Evolutionary conservation across 2,888 invertebrate species (phyloP), one percentile per base, ranked within the genome.

Genomic region (Scaptomyza caliginosa): DNA sequence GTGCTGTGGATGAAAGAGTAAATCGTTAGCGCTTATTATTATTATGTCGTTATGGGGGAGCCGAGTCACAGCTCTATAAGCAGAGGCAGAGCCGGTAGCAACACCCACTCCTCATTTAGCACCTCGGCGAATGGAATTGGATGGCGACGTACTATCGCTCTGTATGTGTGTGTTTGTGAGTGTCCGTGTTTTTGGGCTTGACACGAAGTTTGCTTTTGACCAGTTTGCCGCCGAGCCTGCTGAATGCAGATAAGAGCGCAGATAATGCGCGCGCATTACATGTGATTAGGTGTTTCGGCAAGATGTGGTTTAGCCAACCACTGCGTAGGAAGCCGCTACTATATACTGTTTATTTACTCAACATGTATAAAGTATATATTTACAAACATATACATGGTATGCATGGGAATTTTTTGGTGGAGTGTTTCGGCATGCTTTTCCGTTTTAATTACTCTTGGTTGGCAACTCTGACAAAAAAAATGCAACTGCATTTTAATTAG

Each of bases 241-340:
- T n/a, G 58, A 28, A 62, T 52, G 45, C 64, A 65, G 89, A 90
- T 89, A 90, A 90, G 89, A 90, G 90, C 84, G 80, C 70, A 88
- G 90, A 90, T 91, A 90, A 91, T 91, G 91, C 91, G 91, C 91
- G 91, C 91, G 91, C 91, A 91, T 90, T 91, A 91, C 88, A 90
- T 88, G 90, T 88, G 90, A 91, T 90, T 91, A 91, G 90, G 88
- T 89, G 89, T 88, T 88, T 67, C 76, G 78, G 55, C 58, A 73
- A 74, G 78, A 62, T 83, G 89, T n/a, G 88, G 85, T 89, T 90
- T 89, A 89, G 81, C 90, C 90, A 90, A 90, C 90, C 90, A 79
- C 84, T 68, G 80, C 75, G 69, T 74, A 86, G 79, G 67, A 78
- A 45, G 58, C 63, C 55, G 66, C 32, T 32, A 32, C 13, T 24